These are phyloP conservation scores for Triplophysa yarkandensis DNA, from an alignment of 2,797 vertebrate genomes.

Conservation along the genomic window DNA sequence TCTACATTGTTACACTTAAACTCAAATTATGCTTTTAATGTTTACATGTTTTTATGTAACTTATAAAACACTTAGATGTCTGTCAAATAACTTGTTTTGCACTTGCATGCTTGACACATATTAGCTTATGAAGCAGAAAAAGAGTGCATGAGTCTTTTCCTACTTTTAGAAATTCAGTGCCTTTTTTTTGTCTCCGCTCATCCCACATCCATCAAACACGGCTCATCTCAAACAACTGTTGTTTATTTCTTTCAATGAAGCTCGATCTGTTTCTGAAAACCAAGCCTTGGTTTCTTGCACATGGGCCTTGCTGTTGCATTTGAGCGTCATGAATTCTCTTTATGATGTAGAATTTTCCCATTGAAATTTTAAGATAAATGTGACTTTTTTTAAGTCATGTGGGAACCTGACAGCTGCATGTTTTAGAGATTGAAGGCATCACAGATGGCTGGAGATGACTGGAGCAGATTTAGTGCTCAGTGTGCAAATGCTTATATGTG, in stretches of 20 bases:
- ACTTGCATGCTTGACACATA: slow-evolving; percentile 24
- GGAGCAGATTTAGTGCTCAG: slow-evolving; percentile 71
- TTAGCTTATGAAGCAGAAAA: slow-evolving; percentile 16
- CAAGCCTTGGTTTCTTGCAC: slow-evolving; percentile 11
- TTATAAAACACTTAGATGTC: slow-evolving; percentile 14
- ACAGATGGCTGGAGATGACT: slow-evolving; percentile 48
- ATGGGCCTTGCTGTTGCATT: slow-evolving; percentile 12
- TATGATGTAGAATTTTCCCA: slow-evolving; percentile 13
- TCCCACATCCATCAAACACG: not conserved
- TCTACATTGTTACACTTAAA: not conserved
- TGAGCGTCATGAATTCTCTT: slow-evolving; percentile 9
- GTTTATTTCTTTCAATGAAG: not conserved
- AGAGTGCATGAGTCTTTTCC: slow-evolving; percentile 33
- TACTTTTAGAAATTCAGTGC: slow-evolving; percentile 38
- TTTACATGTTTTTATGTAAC: not conserved
- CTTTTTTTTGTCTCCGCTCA: slow-evolving; percentile 31
- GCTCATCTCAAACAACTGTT: slow-evolving; percentile 1
- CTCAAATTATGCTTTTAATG: slow-evolving; percentile 15
- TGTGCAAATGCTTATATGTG: slow-evolving; percentile 75
- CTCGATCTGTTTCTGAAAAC: slow-evolving; percentile 11
- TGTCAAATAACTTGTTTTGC: not conserved
- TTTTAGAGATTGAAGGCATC: slow-evolving; percentile 19
- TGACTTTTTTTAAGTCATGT: not conserved
- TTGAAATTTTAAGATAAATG: not conserved
- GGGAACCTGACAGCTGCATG: slow-evolving; percentile 36